phyloP scores from a whole-genome alignment of 2,888 invertebrate species.

The Pollenia labialis region DNA sequence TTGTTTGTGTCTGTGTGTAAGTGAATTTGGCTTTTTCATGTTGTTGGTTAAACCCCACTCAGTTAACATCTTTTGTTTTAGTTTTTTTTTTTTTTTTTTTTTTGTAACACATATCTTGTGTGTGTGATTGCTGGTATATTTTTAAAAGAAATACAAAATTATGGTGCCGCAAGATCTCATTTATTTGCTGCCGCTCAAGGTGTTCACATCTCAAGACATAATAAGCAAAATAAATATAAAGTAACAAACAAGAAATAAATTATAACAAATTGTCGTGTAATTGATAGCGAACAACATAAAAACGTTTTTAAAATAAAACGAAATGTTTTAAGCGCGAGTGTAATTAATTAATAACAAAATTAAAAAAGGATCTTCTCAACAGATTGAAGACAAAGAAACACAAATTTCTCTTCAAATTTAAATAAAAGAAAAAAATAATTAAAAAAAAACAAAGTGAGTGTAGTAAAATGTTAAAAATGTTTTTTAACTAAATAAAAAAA shows the following conservation, averaged over 20 bases:
- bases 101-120: conserved; percentile 36
- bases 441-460: conserved; percentile 53
- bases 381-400: neutral
- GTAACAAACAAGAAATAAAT: conserved; percentile 18
- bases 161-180: conserved; percentile 82
- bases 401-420: neutral
- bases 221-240: conserved; percentile 40
- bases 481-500: neutral
- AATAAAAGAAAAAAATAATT: neutral
- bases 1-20: conserved; percentile 12
- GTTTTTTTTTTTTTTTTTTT: conserved; percentile 35
- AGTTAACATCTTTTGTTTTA: conserved; percentile 67
- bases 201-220: conserved; percentile 78
- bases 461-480: neutral
- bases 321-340: conserved; percentile 30
- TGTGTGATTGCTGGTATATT: conserved; percentile 76
- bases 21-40: conserved; percentile 47
- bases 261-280: conserved; percentile 57
- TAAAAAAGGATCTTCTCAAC: neutral
- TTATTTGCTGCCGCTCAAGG: conserved; percentile 83
- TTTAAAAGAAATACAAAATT: conserved; percentile 79
- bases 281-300: conserved; percentile 1
- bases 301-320: neutral
- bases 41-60: conserved; percentile 59
- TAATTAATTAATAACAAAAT: neutral